Evolutionary conservation across 1,140 invertebrate species (phyloP).

Genomic region (Limonius californicus): DNA sequence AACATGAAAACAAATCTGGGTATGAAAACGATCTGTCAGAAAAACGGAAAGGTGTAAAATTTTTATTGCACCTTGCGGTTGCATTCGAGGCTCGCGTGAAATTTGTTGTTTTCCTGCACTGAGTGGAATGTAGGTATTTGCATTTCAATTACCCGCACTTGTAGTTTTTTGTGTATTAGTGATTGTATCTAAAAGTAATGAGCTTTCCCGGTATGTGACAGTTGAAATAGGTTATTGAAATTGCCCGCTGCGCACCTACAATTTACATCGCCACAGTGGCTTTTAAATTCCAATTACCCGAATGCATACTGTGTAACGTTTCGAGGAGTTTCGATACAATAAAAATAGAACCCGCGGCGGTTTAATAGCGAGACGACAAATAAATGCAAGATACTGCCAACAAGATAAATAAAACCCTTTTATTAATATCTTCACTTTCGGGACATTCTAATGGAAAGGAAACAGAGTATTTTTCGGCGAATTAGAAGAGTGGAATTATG

Average conservation of each 20-base stretch:
- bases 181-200: background rate
- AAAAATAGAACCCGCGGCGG: background rate
- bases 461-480: background rate
- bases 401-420: conserved; percentile 1
- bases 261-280: background rate
- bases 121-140: too few relatives aligned
- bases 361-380: background rate
- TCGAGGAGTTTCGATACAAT: background rate
- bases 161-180: background rate
- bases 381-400: background rate
- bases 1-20: too few relatives aligned
- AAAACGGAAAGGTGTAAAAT: too few relatives aligned
- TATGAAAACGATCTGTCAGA: too few relatives aligned
- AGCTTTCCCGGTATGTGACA: background rate
- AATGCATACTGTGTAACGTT: background rate
- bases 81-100: too few relatives aligned
- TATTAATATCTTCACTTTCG: too few relatives aligned
- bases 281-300: background rate
- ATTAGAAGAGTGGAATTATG: conserved; percentile 9
- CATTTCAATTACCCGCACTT: too few relatives aligned
- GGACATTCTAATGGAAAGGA: background rate
- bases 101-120: too few relatives aligned
- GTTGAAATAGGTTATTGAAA: background rate
- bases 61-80: too few relatives aligned
- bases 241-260: background rate